phyloP scores from a whole-genome alignment of 2,113 vertebrate species.

The Nansenia antarctica region DNA sequence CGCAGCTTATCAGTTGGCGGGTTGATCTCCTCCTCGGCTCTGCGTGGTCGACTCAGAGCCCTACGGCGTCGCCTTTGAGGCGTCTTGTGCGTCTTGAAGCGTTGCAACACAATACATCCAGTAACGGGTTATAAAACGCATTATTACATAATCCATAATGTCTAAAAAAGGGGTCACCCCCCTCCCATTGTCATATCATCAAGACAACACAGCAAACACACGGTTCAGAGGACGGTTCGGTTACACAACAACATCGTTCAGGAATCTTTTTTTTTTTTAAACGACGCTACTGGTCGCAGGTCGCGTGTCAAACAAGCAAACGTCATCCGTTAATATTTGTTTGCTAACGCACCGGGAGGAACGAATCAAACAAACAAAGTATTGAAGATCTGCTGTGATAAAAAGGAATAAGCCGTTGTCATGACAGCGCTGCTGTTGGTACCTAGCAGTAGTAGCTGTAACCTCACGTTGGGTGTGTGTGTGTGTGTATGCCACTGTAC shows the following conservation, averaged over 20 bases:
- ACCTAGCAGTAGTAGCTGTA: constrained; percentile 1
- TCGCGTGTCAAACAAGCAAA: constrained; percentile 8
- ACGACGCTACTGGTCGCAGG: no score
- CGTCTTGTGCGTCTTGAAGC: constrained; percentile 43
- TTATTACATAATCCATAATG: constrained; percentile 16
- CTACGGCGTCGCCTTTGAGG: constrained; percentile 16
- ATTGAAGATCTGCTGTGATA: constrained; percentile 1
- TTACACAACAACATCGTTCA: constrained; percentile 35
- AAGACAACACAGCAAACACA: constrained; percentile 13
- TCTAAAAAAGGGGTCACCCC: not conserved
- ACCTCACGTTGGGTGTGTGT: constrained; percentile 16
- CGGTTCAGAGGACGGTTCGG: constrained; percentile 23
- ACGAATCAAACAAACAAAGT: constrained; percentile 11
- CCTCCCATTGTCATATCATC: constrained; percentile 17
- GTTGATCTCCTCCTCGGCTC: constrained; percentile 40
- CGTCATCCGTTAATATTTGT: not conserved
- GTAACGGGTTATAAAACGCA: constrained; percentile 6
- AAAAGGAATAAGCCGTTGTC: constrained; percentile 21
- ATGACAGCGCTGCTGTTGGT: not conserved
- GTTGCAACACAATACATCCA: constrained; percentile 32
- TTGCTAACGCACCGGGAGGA: not conserved
- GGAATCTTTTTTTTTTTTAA: no score
- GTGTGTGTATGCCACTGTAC: constrained; percentile 1
- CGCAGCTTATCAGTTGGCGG: constrained; percentile 43
- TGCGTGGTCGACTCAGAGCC: constrained; percentile 15